A percentile compares a stretch with the other conserved stretches of the same genome.
These are phyloP conservation scores for Fistularia tabacaria DNA, from an alignment of 2,797 vertebrate genomes.

Conservation along the genomic window DNA sequence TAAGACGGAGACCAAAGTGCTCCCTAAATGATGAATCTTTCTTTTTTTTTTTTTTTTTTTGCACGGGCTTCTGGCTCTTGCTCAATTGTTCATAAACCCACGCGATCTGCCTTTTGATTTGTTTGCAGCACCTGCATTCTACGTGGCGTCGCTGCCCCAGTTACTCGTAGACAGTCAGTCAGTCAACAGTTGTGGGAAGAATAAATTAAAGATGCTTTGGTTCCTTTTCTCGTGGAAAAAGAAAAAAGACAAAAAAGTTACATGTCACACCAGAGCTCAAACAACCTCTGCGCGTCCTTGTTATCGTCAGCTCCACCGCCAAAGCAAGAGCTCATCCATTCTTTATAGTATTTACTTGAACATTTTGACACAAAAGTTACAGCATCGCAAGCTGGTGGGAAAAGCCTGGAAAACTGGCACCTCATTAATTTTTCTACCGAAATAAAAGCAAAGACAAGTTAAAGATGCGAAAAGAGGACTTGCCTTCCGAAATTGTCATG, in stretches of 20 bases:
- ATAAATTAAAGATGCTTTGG: conserved; percentile 37
- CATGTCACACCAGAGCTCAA: conserved; percentile 45
- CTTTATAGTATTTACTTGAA: conserved; percentile 29
- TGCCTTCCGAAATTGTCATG: too few relatives aligned
- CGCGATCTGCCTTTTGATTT: conserved; percentile 27
- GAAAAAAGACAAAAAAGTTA: conserved; percentile 19
- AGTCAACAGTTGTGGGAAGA: conserved; percentile 23
- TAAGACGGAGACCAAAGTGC: conserved; percentile 2
- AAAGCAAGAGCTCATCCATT: conserved; percentile 39
- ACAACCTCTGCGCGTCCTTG: conserved; percentile 37
- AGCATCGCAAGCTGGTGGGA: conserved; percentile 23
- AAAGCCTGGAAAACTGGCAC: conserved; percentile 16
- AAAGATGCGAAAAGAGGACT: background rate
- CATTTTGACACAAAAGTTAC: conserved; percentile 19
- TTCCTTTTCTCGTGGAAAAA: conserved; percentile 15
- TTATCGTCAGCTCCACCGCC: conserved; percentile 36
- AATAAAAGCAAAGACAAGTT: conserved; percentile 10
- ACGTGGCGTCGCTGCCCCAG: conserved; percentile 17
- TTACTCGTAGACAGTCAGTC: conserved; percentile 14
- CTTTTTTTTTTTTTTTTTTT: background rate
- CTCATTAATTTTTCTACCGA: conserved; percentile 6
- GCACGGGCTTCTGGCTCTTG: conserved; percentile 16
- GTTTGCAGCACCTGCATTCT: conserved; percentile 15
- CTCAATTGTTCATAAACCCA: conserved; percentile 19
- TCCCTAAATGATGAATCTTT: conserved; percentile 2